Evolutionary conservation across 2,797 vertebrate genomes (phyloP).

Genomic region (Platyrinchus mystaceus): DNA sequence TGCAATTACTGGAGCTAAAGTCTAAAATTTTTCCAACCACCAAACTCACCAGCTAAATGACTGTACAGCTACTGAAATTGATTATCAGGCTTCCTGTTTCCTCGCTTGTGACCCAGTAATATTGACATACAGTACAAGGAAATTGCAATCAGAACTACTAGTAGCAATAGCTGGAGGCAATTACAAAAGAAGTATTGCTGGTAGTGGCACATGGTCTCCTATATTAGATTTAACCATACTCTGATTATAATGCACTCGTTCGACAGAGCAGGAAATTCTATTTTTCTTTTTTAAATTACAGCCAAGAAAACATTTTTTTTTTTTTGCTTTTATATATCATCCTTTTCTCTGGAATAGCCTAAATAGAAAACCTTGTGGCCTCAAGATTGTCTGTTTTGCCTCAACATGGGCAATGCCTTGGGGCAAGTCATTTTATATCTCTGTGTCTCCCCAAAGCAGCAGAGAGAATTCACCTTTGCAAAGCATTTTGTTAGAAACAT

Average conservation of each 20-base stretch:
- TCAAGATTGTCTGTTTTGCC: not conserved
- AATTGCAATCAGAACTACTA: slow-evolving; percentile 59
- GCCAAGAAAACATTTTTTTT: not conserved
- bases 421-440: not conserved
- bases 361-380: not conserved
- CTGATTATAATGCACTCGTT: not conserved
- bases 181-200: slow-evolving; percentile 35
- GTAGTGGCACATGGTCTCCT: slow-evolving; percentile 10
- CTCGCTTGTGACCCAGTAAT: slow-evolving; percentile 32
- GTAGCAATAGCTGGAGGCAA: slow-evolving; percentile 68
- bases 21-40: slow-evolving; percentile 10
- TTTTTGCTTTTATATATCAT: not conserved
- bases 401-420: not conserved
- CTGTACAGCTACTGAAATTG: slow-evolving; percentile 35
- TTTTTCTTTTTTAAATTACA: not conserved
- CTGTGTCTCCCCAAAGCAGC: not conserved
- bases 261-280: not conserved
- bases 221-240: slow-evolving; percentile 16
- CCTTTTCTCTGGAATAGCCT: not conserved
- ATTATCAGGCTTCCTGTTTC: slow-evolving; percentile 56
- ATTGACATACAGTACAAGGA: slow-evolving; percentile 51
- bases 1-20: slow-evolving; percentile 26
- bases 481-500: not conserved
- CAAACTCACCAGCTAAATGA: not conserved
- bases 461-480: not conserved